phyloP scores from a whole-genome alignment of 2,888 invertebrate species.

The Palloptera scutellata region DNA sequence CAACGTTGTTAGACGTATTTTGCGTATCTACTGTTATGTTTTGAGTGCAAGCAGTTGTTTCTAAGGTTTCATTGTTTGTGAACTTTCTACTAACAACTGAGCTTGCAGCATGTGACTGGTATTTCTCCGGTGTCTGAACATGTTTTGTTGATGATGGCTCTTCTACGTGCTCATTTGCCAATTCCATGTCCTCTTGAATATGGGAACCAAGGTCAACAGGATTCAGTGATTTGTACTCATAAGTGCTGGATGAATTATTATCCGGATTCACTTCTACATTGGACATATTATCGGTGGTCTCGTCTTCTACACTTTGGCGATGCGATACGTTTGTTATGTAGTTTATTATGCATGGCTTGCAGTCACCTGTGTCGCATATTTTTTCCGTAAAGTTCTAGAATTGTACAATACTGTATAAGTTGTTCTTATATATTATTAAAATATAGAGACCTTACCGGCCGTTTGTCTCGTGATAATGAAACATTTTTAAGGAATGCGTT shows the following conservation, averaged over 20 bases:
- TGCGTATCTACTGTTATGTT: too few relatives aligned
- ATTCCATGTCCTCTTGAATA: conserved; percentile 10
- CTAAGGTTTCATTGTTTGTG: neutral
- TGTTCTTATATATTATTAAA: neutral
- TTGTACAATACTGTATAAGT: neutral
- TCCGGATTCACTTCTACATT: conserved; percentile 11
- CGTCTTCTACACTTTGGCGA: conserved; percentile 1
- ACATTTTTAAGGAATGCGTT: conserved; percentile 44
- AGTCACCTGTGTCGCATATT: neutral
- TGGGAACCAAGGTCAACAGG: neutral
- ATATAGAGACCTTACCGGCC: neutral
- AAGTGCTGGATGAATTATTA: conserved; percentile 10
- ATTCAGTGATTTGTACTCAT: conserved; percentile 19
- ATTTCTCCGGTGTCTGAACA: neutral
- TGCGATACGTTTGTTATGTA: conserved; percentile 6
- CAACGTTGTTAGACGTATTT: neutral
- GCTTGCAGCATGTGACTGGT: neutral
- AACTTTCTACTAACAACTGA: conserved; percentile 9
- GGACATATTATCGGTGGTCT: conserved; percentile 3
- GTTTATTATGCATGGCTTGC: conserved; percentile 20
- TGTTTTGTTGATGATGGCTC: neutral
- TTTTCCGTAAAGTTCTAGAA: conserved; percentile 15
- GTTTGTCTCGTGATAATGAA: conserved; percentile 37
- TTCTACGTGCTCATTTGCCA: conserved; percentile 7
- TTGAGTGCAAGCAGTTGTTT: neutral